These are phyloP conservation scores for Halcyon senegalensis DNA, from an alignment of 2,113 vertebrate genomes.

Conservation along the genomic window DNA sequence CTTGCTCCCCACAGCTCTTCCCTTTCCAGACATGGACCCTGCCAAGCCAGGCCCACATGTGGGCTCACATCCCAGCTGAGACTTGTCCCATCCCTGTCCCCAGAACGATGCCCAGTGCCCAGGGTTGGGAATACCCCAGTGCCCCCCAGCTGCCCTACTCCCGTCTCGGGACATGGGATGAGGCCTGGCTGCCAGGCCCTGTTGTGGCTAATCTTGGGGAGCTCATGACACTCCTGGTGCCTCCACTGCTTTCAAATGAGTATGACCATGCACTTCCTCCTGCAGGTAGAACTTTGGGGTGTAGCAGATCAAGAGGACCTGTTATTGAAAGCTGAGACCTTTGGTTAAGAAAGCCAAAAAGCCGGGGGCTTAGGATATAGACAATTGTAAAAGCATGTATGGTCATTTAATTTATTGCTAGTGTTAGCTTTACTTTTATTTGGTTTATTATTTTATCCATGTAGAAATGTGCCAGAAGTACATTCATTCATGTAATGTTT, in stretches of 20 bases:
- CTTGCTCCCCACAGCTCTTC: neutral
- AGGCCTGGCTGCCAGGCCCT: neutral
- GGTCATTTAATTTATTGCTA: neutral
- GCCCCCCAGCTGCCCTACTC: rapidly evolving
- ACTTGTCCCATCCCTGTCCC: rapidly evolving
- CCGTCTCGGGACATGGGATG: too few relatives aligned
- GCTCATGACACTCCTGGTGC: rapidly evolving
- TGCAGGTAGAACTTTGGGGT: neutral
- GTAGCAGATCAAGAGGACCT: neutral
- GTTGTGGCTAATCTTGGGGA: neutral
- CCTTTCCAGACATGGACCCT: neutral
- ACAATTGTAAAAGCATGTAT: neutral
- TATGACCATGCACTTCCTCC: neutral
- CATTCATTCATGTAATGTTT: neutral
- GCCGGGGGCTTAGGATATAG: neutral
- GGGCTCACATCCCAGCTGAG: rapidly evolving
- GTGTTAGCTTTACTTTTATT: neutral
- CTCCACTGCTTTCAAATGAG: neutral
- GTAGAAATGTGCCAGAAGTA: neutral
- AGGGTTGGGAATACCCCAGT: neutral
- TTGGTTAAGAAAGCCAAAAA: neutral
- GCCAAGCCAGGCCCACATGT: rapidly evolving
- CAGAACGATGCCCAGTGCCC: rapidly evolving
- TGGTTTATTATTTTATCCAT: neutral
- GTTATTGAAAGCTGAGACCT: neutral